Base-by-base conservation (phyloP, 2,113 vertebrate species). In the Verasper variegatus region DNA sequence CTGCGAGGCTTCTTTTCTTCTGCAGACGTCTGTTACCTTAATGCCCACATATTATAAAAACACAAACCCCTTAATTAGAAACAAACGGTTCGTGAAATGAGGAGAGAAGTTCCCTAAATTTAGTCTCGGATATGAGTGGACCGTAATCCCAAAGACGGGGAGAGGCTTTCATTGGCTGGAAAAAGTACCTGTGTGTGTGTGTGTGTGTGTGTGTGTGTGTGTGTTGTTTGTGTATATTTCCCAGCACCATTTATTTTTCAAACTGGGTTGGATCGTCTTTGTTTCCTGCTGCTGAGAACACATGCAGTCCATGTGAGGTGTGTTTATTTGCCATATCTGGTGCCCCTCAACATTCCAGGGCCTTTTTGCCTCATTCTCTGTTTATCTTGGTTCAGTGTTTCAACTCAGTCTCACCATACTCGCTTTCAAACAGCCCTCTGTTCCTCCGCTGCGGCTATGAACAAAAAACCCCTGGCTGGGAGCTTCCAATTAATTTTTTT, bases 211-310 rank as follows among this genome's bases (percentile, higher is more conserved):
- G 78, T 35, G 2, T 60, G 70, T 1, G 78, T 80, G 76, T 83
- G 56, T 90, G 66, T 42, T 89, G 81, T 90, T 92, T 93, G 76
- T 91, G 87, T 88, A 75, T 63, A 59, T 85, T 88, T 85, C 78
- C 47, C 45, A 26, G 76, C 71, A 85, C 75, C 68, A 84, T 91
- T 93, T 94, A 87, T 92, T 92, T 93, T 91, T 88, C 73, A 90
- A 88, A 78, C 74, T 72, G 84, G 83, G 76, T 27, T 74, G 83
- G 81, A 80, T 88, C 78, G 68, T 73, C 85, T 91, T 86, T 83
- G 84, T 86, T 88, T 92, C 87, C 86, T 83, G 72, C 81, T 60
- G 84, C 67, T 87, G 27, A 54, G 82, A 83, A 78, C 84, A 87
- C 85, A 83, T 64, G 78, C 24, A 76, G 83, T 81, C 71, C 75